Percentiles rank a stretch among this genome's conserved stretches.
Evolutionary conservation across 92 coral and sea anemone genomes (phyloP).

Genomic region (Phenganax subtilis): DNA sequence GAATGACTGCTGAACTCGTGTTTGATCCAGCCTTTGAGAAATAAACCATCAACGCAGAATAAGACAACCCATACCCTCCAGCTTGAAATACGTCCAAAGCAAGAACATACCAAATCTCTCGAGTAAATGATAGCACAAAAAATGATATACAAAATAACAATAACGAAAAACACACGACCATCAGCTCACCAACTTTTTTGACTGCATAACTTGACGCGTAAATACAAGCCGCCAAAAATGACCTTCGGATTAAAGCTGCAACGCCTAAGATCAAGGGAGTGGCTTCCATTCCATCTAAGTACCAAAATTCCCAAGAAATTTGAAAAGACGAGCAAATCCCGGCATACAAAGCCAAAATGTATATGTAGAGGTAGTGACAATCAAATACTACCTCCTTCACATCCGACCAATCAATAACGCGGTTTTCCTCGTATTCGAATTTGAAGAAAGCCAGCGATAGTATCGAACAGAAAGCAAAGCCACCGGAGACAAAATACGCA

Average conservation of each 20-base stretch:
- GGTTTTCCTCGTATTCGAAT: background rate
- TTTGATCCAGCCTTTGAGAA: background rate
- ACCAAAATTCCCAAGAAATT: conserved; percentile 12
- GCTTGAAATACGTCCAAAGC: background rate
- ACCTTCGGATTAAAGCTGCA: background rate
- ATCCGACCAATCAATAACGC: conserved; percentile 5
- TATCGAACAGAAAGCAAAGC: background rate
- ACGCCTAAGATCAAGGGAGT: background rate
- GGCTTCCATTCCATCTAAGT: background rate
- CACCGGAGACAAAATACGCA: background rate
- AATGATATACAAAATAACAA: background rate
- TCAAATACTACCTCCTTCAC: background rate
- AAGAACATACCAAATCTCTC: background rate
- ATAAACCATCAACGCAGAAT: background rate
- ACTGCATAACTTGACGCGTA: background rate
- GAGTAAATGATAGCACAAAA: background rate
- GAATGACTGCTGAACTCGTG: background rate
- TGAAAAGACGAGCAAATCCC: background rate
- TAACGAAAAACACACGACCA: background rate
- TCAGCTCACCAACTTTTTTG: background rate
- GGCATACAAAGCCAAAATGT: background rate
- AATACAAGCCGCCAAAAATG: background rate
- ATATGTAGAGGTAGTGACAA: background rate
- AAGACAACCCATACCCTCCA: background rate
- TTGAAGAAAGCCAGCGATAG: background rate